Base-by-base conservation (phyloP, 2,797 vertebrate genomes). In the Neosalanx taihuensis region DNA sequence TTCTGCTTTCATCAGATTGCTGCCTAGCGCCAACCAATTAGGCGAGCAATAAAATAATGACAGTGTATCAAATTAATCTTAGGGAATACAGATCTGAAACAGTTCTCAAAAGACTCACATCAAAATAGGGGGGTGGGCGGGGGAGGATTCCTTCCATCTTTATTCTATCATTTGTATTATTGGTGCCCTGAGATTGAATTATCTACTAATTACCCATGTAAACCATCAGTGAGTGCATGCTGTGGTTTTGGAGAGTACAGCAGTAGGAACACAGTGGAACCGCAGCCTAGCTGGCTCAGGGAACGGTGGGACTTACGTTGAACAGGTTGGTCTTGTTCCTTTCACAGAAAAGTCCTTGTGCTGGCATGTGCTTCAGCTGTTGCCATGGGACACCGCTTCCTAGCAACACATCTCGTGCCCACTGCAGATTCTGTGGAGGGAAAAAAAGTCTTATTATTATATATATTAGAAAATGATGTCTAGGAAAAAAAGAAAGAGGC, bases 301-400 rank as follows among this genome's bases (percentile, higher is more conserved):
- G 63, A 86, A 68, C 70, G 64, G 15, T 3, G 57, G 53, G 76
- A 97, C 98, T 98, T 94, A 99, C 98, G 2, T 99, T 99, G 92
- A 99, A 99, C 92, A 99, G 96, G 91, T 99, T 99, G 6, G 97
- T 99, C 95, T 99, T 99, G 94, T 99, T 99, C 91, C 97, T 94
- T 92, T 99, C 97, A 0, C 93, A 99, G 94, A 99, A 99, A 92
- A 98, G 97, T 91, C 98, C 98, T 95, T 99, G 97, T 84, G 98
- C 97, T 82, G 98, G 97, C 98, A 99, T 99, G 95, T 99, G 97
- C 93, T 96, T 96, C 92, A 98, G 95, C 87, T 96, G 97, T 96
- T 98, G 97, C 98, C 98, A 99, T 80, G 95, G 94, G 91, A 97
- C 92, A 90, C 95, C 92, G 74, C 97, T 97, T 93, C 98, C 98